Evolutionary conservation across 1,140 invertebrate genomes (phyloP).

Genomic region (Aphelenchoides avenae): DNA sequence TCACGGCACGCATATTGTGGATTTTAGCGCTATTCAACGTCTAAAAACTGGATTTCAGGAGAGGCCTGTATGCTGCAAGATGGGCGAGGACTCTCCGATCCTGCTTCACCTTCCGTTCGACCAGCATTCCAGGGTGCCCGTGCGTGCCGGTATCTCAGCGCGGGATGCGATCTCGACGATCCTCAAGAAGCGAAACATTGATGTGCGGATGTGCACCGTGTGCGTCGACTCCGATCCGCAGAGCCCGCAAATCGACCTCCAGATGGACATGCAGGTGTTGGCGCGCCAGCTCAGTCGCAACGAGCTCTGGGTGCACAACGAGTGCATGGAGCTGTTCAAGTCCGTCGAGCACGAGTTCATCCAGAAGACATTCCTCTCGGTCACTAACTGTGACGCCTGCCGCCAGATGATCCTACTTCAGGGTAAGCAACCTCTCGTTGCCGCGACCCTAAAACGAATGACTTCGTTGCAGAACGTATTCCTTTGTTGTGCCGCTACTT

Average conservation of each 20-base stretch:
- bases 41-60: not conserved
- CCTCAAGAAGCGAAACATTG: slow-evolving; percentile 48
- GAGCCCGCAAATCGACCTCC: slow-evolving; percentile 43
- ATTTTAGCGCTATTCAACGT: slow-evolving; percentile 1
- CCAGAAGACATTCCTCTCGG: slow-evolving; percentile 37
- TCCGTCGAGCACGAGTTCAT: slow-evolving; percentile 44
- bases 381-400: slow-evolving; percentile 44
- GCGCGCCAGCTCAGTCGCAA: slow-evolving; percentile 26
- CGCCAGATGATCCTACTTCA: slow-evolving; percentile 36
- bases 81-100: slow-evolving; percentile 24
- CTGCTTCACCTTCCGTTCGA: slow-evolving; percentile 42
- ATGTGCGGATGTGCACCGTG: slow-evolving; percentile 44
- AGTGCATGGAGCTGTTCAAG: slow-evolving; percentile 44
- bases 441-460: too few relatives aligned
- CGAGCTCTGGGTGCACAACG: slow-evolving; percentile 37
- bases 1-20: too few relatives aligned
- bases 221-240: slow-evolving; percentile 39
- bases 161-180: slow-evolving; percentile 39
- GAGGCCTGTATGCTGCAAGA: too few relatives aligned
- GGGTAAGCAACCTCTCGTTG: slow-evolving; percentile 24
- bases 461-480: not conserved
- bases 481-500: not conserved
- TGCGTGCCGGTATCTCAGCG: slow-evolving; percentile 39
- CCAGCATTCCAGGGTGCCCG: slow-evolving; percentile 44
- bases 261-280: slow-evolving; percentile 32